phyloP scores from a whole-genome alignment of 2,888 invertebrate species.

The Hydrotaea diabolus region DNA sequence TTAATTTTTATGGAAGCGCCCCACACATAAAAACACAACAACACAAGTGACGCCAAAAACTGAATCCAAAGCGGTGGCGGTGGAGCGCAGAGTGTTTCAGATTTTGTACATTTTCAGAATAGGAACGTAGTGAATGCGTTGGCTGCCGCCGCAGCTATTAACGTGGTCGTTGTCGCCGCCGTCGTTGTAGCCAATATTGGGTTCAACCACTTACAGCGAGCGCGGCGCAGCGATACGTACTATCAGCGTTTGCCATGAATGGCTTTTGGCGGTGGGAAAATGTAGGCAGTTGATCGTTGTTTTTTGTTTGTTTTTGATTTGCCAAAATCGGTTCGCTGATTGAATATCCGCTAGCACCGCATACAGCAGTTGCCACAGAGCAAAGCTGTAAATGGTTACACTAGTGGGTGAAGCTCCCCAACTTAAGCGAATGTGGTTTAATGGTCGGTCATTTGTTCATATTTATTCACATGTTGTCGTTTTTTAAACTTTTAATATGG shows the following conservation, averaged over 20 bases:
- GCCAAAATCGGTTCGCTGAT: slow-evolving; percentile 42
- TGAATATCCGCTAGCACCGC: neutral
- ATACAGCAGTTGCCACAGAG: no score
- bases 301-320: neutral
- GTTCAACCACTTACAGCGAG: slow-evolving; percentile 59
- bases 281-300: slow-evolving; percentile 19
- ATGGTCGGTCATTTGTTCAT: neutral
- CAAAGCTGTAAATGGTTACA: neutral
- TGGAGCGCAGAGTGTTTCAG: no score
- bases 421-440: neutral
- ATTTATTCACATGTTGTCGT: no score
- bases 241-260: slow-evolving; percentile 52
- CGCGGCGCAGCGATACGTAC: neutral
- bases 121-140: slow-evolving; percentile 56
- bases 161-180: slow-evolving; percentile 45
- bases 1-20: slow-evolving; percentile 62
- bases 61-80: slow-evolving; percentile 15
- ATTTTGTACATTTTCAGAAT: no score
- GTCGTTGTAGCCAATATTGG: slow-evolving; percentile 64
- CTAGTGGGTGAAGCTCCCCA: slow-evolving; percentile 39
- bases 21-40: slow-evolving; percentile 51
- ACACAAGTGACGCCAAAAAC: slow-evolving; percentile 54
- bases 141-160: slow-evolving; percentile 57
- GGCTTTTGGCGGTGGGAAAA: slow-evolving; percentile 55
- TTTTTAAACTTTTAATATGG: neutral